These are phyloP conservation scores for Atta cephalotes DNA, from an alignment of 1,140 invertebrate genomes.

Conservation along the genomic window DNA sequence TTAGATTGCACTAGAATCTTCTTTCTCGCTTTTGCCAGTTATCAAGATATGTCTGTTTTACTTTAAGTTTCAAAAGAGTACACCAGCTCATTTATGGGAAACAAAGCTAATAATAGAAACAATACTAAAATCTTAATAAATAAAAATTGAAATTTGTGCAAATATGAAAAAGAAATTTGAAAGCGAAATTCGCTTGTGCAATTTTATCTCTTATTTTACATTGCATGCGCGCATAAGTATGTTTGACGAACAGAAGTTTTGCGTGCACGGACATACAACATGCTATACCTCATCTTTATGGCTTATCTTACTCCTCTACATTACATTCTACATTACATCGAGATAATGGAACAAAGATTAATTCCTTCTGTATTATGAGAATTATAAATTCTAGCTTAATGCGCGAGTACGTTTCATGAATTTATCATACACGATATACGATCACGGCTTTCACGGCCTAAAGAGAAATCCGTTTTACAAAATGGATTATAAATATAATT, in stretches of 20 bases:
- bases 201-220: slow-evolving; percentile 32
- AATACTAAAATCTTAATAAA: too few species aligned
- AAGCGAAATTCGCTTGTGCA: too few species aligned
- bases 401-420: not conserved
- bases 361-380: slow-evolving; percentile 2
- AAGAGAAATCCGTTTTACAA: not conserved
- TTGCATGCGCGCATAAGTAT: not conserved
- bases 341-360: slow-evolving; percentile 23
- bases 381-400: slow-evolving; percentile 9
- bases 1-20: too few species aligned
- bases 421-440: not conserved
- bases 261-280: not conserved
- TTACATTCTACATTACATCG: not conserved
- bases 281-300: not conserved
- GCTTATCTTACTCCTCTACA: not conserved
- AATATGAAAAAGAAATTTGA: too few species aligned
- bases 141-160: too few species aligned
- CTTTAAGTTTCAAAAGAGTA: too few species aligned
- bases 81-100: too few species aligned
- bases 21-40: too few species aligned
- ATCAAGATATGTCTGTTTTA: too few species aligned
- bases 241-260: not conserved
- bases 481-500: slow-evolving; percentile 25
- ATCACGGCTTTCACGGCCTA: not conserved
- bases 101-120: too few species aligned